phyloP scores from a whole-genome alignment of 2,797 vertebrate genomes.

The Setipinna tenuifilis region DNA sequence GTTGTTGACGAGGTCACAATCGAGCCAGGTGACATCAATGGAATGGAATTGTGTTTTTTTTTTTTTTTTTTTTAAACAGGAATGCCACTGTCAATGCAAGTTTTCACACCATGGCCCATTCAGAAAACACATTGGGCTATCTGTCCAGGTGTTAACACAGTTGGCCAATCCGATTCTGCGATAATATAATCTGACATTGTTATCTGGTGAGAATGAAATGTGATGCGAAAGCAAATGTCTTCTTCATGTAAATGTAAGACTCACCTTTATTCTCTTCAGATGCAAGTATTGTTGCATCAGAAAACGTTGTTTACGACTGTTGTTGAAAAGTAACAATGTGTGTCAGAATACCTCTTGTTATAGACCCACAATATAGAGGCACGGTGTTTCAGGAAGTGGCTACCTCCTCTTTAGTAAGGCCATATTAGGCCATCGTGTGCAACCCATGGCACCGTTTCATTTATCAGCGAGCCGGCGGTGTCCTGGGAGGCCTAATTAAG shows the following conservation, averaged over 20 bases:
- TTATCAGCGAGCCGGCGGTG: not conserved
- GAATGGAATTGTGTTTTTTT: not conserved
- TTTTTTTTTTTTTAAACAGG: not conserved
- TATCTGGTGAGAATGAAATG: not conserved
- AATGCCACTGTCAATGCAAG: not conserved
- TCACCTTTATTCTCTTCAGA: too few relatives aligned
- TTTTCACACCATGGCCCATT: not conserved
- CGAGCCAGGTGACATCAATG: not conserved
- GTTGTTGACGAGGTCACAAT: not conserved
- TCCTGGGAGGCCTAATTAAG: not conserved
- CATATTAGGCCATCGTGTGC: not conserved
- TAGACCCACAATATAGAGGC: too few relatives aligned
- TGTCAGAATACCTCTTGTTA: too few relatives aligned
- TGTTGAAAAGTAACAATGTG: too few relatives aligned
- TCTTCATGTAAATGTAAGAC: not conserved
- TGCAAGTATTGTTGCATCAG: too few relatives aligned
- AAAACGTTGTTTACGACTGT: too few relatives aligned
- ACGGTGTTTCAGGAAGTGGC: not conserved
- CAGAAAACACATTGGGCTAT: not conserved
- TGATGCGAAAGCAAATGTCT: not conserved
- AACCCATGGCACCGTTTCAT: not conserved
- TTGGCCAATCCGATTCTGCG: not conserved
- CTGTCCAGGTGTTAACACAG: not conserved
- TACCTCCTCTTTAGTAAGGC: not conserved
- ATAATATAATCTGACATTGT: not conserved